phyloP scores from a whole-genome alignment of 2,797 vertebrate species.

The Nyctibius grandis region DNA sequence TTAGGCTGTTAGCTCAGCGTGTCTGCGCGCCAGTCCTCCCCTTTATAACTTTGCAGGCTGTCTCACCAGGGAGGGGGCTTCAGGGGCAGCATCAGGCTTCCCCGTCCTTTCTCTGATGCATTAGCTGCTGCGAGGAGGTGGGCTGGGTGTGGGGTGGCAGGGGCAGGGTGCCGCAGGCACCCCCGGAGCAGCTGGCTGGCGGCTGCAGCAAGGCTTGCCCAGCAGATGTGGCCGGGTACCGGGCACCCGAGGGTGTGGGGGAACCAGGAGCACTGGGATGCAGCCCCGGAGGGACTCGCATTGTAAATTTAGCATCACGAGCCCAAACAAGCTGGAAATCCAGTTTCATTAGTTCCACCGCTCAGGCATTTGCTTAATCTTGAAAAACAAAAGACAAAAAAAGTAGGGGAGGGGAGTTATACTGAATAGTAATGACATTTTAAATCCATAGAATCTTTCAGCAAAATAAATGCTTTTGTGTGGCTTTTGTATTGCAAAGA shows the following conservation, averaged over 20 bases:
- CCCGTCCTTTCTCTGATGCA: fast-evolving
- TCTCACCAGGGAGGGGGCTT: not conserved
- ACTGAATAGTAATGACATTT: not conserved
- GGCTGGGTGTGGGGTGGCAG: not conserved
- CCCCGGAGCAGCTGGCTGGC: not conserved
- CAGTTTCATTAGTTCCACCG: not conserved
- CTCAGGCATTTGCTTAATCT: not conserved
- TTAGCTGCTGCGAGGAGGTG: not conserved
- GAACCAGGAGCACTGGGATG: not conserved
- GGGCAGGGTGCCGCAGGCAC: not conserved
- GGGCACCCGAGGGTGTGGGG: fast-evolving
- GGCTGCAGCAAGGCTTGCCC: not conserved
- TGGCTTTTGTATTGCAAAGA: not conserved
- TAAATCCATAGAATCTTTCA: not conserved
- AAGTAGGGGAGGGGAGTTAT: not conserved
- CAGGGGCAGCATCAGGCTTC: not conserved
- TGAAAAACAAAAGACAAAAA: not conserved
- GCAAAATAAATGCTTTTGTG: not conserved
- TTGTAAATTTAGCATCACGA: not conserved
- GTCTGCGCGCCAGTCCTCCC: not conserved
- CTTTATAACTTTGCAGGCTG: not conserved
- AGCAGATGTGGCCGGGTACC: not conserved
- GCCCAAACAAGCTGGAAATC: not conserved
- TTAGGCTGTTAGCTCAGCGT: not conserved
- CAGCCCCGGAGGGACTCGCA: fast-evolving